Percentiles rank a stretch among this genome's conserved stretches.
These are phyloP conservation scores for Apomyelois bistriatella DNA, from an alignment of 2,888 invertebrate species.

Conservation along the genomic window DNA sequence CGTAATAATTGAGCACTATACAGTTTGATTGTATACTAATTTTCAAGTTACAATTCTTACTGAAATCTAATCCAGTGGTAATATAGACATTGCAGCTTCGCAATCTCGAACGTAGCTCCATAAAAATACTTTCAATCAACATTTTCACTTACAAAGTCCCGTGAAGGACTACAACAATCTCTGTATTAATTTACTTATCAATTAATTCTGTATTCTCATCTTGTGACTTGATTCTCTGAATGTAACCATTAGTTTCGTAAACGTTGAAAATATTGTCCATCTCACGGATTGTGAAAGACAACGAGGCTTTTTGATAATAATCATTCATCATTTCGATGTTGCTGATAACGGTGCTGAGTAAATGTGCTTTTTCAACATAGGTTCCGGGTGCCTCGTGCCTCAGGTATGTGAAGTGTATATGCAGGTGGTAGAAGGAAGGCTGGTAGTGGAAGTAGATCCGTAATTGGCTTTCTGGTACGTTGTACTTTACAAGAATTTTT, in stretches of 20 bases:
- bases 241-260: slow-evolving; percentile 80
- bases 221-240: slow-evolving; percentile 60
- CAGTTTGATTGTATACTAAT: slow-evolving; percentile 68
- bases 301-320: slow-evolving; percentile 90
- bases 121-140: slow-evolving; percentile 74
- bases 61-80: slow-evolving; percentile 64
- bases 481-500: slow-evolving; percentile 88
- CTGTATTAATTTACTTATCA: slow-evolving; percentile 47
- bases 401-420: slow-evolving; percentile 94
- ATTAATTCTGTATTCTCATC: slow-evolving; percentile 40
- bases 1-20: slow-evolving; percentile 66
- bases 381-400: slow-evolving; percentile 90
- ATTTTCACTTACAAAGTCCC: slow-evolving; percentile 47
- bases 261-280: slow-evolving; percentile 85
- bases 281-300: slow-evolving; percentile 90
- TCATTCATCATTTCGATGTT: slow-evolving; percentile 91
- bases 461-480: slow-evolving; percentile 84
- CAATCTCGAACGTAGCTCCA: slow-evolving; percentile 81
- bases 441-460: slow-evolving; percentile 96
- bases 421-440: slow-evolving; percentile 97
- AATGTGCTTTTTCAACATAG: slow-evolving; percentile 91
- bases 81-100: slow-evolving; percentile 82
- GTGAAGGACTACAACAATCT: slow-evolving; percentile 23
- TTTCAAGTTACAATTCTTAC: slow-evolving; percentile 65
- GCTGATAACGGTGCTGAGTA: slow-evolving; percentile 92